Evolutionary conservation across 2,888 invertebrate species (phyloP).

Genomic region (Norana najaformis): DNA sequence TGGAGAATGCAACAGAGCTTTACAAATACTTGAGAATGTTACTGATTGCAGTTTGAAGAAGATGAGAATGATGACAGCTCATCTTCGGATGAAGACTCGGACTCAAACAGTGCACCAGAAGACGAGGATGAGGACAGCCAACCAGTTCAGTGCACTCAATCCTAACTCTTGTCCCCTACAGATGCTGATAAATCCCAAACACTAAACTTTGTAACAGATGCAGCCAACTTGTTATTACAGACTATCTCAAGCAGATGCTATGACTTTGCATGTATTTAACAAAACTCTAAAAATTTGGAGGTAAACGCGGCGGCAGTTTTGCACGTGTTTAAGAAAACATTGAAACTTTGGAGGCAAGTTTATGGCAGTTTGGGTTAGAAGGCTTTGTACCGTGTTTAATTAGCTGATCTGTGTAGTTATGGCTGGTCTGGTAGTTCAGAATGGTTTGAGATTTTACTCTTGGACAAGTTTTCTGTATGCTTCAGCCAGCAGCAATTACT

Average conservation of each 20-base stretch:
- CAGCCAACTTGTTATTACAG: background rate
- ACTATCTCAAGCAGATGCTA: background rate
- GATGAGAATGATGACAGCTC: conserved; percentile 17
- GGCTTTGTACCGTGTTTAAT: background rate
- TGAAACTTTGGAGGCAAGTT: too few relatives aligned
- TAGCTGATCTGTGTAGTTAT: too few relatives aligned
- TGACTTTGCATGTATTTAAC: background rate
- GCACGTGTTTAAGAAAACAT: too few relatives aligned
- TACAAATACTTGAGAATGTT: background rate
- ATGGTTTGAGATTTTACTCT: too few relatives aligned
- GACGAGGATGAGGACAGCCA: background rate
- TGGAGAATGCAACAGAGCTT: background rate
- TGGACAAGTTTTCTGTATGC: background rate
- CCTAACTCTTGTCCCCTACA: background rate
- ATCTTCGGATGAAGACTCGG: background rate
- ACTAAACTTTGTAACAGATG: background rate
- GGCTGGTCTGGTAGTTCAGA: too few relatives aligned
- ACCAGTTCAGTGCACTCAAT: background rate
- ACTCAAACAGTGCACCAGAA: background rate
- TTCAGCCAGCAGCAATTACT: background rate
- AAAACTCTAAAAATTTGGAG: background rate
- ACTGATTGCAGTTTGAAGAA: conserved; percentile 14
- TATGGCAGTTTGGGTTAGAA: too few relatives aligned
- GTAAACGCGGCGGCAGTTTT: too few relatives aligned
- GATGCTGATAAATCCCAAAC: background rate